These are phyloP conservation scores for Antennarius striatus DNA, from an alignment of 2,113 vertebrate species.

Conservation along the genomic window DNA sequence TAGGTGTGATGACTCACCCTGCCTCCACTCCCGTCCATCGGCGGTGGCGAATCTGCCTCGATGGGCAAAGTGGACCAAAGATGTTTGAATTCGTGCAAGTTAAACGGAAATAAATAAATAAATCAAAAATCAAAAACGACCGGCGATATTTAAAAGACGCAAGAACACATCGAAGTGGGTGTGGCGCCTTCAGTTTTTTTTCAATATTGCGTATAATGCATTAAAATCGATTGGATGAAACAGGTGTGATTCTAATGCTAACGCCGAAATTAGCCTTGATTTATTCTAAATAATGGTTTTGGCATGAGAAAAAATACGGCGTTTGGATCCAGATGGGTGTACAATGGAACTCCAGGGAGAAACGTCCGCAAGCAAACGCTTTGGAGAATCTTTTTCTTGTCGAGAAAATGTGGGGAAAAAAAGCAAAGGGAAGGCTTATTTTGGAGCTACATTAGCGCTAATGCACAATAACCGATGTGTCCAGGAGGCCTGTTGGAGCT, in stretches of 20 bases:
- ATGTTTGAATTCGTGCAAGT: no score
- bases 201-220: no score
- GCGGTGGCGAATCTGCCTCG: conserved; percentile 18
- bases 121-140: no score
- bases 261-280: no score
- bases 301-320: no score
- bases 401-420: background rate
- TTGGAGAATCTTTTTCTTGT: background rate
- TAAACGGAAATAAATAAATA: no score
- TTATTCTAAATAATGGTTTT: no score
- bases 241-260: no score
- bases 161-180: conserved; percentile 25
- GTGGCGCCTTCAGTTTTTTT: conserved; percentile 31
- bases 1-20: conserved; percentile 58
- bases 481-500: conserved; percentile 19
- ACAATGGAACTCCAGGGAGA: background rate
- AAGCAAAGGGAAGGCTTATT: background rate
- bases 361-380: background rate
- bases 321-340: no score
- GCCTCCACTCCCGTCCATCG: conserved; percentile 54
- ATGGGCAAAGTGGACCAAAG: background rate
- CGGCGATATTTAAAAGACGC: no score
- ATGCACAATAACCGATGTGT: background rate
- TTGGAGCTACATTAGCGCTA: background rate
- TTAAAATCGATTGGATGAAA: no score